phyloP scores from a whole-genome alignment of 2,113 vertebrate species.

The Microtus montanus region DNA sequence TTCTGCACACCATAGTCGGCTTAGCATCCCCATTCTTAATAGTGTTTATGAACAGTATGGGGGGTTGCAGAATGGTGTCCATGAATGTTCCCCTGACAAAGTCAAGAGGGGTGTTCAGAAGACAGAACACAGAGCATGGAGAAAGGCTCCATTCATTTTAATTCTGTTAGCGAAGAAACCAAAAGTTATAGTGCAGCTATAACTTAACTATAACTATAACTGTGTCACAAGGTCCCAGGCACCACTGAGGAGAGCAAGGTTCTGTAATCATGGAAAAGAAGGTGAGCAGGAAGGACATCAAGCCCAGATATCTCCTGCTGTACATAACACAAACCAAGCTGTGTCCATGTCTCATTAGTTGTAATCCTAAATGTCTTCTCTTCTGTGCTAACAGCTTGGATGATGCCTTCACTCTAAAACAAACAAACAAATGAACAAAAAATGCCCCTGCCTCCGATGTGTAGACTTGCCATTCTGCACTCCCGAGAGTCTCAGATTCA shows the following conservation, averaged over 20 bases:
- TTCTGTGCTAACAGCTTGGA: not conserved
- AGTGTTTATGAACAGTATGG: too few species aligned
- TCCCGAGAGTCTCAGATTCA: not conserved
- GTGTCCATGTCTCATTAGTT: not conserved
- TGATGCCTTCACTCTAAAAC: not conserved
- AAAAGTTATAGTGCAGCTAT: too few species aligned
- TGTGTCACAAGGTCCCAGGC: not conserved
- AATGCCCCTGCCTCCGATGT: not conserved
- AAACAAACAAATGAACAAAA: not conserved
- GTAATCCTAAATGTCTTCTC: not conserved
- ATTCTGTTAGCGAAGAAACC: not conserved
- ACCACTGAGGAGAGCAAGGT: not conserved
- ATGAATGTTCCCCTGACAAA: not conserved
- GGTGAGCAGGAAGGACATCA: not conserved
- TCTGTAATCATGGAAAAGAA: not conserved
- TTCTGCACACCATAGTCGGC: not conserved
- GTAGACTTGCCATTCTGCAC: not conserved
- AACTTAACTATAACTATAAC: not conserved
- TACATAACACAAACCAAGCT: not conserved
- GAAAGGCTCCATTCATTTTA: not conserved
- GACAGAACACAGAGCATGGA: fast-evolving
- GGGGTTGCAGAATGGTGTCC: not conserved
- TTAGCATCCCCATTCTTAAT: not conserved
- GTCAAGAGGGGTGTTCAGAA: not conserved
- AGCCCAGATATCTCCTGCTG: not conserved